Base-by-base conservation (phyloP, 2,888 invertebrate genomes). In the Lochmaea capreae region DNA sequence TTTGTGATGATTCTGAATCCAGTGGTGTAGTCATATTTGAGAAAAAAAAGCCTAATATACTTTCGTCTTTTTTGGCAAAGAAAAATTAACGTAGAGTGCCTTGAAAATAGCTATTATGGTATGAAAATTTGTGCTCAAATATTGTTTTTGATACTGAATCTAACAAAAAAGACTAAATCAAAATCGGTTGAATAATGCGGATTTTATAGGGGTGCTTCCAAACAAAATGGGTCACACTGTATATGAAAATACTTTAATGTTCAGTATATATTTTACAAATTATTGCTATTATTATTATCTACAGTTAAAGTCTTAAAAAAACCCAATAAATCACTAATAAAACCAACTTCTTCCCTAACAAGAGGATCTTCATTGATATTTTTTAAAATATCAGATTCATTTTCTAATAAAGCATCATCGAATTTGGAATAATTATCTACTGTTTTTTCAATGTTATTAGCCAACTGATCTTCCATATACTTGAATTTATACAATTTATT, bases 271-370 rank as follows among this genome's bases (percentile, higher is more conserved):
- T 54, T 54, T 54, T 54, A 54, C 4, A 49, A 14, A 12, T 49
- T n/a, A 49, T 49, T n/a, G 9, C 10, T 18, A 14, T 54, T 54
- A 10, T 54, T 54, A 33, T 63, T 66, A 54, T 75, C 70, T 22
- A 71, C 67, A 11, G 79, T 73, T 42, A 83, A 74, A 57, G 73
- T 77, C 54, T 79, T 81, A 74, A 84, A 79, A 79, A 82, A 83
- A 14, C 71, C 72, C n/a, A 83, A 72, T 22, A 83, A 59, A 71
- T 78, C 80, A 67, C 77, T 80, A 3, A 81, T 74, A 39, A 84
- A 67, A 59, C 77, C 81, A 10, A 83, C 78, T 73, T 81, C 78
- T 63, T 80, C 73, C 66, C 78, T 74, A 1, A 82, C 76, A 39
- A 79, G 72, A 16, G 78, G 75, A 49, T 79, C 74, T n/a, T 78